Base-by-base conservation (phyloP, 2,797 vertebrate genomes). In the Buphagus erythrorhynchus region DNA sequence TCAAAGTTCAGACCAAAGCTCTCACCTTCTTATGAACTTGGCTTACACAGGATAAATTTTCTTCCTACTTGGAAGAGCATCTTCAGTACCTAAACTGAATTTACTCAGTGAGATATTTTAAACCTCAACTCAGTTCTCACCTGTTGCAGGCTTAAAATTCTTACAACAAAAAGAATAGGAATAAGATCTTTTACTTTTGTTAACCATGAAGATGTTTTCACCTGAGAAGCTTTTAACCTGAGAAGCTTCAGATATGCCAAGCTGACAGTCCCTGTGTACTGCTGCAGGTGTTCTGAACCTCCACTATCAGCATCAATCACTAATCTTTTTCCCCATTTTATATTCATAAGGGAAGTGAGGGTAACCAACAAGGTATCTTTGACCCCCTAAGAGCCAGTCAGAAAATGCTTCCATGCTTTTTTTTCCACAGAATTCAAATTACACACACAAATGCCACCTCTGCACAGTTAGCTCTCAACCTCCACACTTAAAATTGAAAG, bases 221-320 rank as follows among this genome's bases (percentile, higher is more conserved):
- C 90, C 94, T 93, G 96, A 94, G 94, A 51, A 80, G 96, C 83
- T 94, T 94, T 86, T 91, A 95, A 92, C 93, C 93, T 93, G 94
- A 94, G 95, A 76, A 90, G 90, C 85, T 96, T 91, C 92, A 95
- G 62, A 71, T 72, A n/a, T 10, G 13, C 52, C 75, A 78, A 36
- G 62, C 6, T 16, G 33, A 71, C 57, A 71, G 38, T 77, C 74
- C 65, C 46, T 5, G 2, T 11, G 48, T 22, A 26, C 42, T 74
- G 26, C 1, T 78, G 31, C 11, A 48, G 5, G 15, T 40, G 20
- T 43, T 93, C 52, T 54, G 28, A 73, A 59, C 11, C 22, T 88
- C 61, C 36, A 68, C 29, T 16, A 5, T 5, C 33, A 72, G 42
- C 7, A 69, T 7, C 55, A 42, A 24, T 10, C 48, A 63, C 26